Conservation (phyloP, 1,140 invertebrate species). For the Scaptomyza pallida region DNA sequence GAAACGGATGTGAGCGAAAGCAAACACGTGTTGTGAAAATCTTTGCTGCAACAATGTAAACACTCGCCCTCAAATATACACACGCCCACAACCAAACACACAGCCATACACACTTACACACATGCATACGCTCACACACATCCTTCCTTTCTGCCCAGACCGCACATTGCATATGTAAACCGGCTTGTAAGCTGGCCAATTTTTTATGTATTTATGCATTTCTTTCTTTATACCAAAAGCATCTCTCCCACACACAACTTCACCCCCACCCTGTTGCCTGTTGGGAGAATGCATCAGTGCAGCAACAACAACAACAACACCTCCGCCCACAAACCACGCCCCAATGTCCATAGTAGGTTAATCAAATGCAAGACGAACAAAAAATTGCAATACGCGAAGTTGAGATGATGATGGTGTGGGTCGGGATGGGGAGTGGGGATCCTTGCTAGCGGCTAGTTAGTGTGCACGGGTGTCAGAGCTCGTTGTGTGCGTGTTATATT, state of each 20-base stretch:
- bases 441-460: slow-evolving; percentile 54
- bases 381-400: slow-evolving; percentile 23
- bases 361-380: slow-evolving; percentile 69
- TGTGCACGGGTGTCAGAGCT: slow-evolving; percentile 46
- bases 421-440: not conserved
- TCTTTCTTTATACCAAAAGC: slow-evolving; percentile 44
- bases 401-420: not conserved
- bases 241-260: slow-evolving; percentile 17
- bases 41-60: slow-evolving; percentile 72
- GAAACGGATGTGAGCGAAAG: slow-evolving; percentile 68
- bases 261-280: slow-evolving; percentile 52
- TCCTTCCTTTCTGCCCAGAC: not conserved
- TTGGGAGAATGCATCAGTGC: slow-evolving; percentile 60
- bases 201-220: slow-evolving; percentile 81
- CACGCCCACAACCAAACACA: too few species aligned
- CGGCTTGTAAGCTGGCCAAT: slow-evolving; percentile 77
- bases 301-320: slow-evolving; percentile 55
- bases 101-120: slow-evolving; percentile 18
- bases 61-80: slow-evolving; percentile 31
- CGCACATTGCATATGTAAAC: slow-evolving; percentile 72
- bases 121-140: slow-evolving; percentile 18
- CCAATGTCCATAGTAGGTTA: slow-evolving; percentile 68
- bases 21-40: slow-evolving; percentile 77
- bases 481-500: slow-evolving; percentile 61
- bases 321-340: slow-evolving; percentile 27